Evolutionary conservation across 2,888 invertebrate species (phyloP).

Genomic region (Sphaeridia pumilis): DNA sequence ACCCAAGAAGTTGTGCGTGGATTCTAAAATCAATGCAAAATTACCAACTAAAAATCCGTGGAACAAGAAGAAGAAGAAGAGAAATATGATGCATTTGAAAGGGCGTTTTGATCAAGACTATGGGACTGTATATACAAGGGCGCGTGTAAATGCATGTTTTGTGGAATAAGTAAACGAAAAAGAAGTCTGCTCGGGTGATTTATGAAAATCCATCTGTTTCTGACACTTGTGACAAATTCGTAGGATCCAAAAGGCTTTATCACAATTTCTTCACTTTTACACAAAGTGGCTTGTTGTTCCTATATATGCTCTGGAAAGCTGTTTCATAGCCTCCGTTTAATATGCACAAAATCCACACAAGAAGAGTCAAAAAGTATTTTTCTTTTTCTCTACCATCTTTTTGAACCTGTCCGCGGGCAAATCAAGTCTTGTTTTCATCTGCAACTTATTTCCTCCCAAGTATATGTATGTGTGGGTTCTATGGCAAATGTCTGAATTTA

Average conservation of each 20-base stretch:
- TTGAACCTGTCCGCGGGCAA: too few species aligned
- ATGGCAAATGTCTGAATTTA: too few species aligned
- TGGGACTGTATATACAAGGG: neutral
- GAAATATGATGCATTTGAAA: neutral
- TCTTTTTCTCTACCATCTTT: too few species aligned
- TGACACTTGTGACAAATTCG: constrained; percentile 29
- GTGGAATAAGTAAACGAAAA: constrained; percentile 2
- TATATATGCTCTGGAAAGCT: neutral
- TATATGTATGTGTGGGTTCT: too few species aligned
- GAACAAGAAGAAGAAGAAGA: neutral
- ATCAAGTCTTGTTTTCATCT: too few species aligned
- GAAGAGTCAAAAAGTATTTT: too few species aligned
- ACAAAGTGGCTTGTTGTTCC: neutral
- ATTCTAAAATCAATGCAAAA: neutral
- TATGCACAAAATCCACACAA: too few species aligned
- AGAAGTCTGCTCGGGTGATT: constrained; percentile 19
- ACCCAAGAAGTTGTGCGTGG: too few species aligned
- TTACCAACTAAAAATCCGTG: neutral
- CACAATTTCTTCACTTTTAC: constrained; percentile 12
- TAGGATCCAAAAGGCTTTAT: constrained; percentile 19
- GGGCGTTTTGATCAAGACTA: neutral
- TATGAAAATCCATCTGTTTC: constrained; percentile 31
- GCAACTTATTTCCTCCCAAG: too few species aligned
- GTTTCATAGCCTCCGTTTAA: too few species aligned
- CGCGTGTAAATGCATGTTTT: neutral